These are phyloP conservation scores for Euglossa dilemma DNA, from an alignment of 1,140 invertebrate species.

Conservation along the genomic window DNA sequence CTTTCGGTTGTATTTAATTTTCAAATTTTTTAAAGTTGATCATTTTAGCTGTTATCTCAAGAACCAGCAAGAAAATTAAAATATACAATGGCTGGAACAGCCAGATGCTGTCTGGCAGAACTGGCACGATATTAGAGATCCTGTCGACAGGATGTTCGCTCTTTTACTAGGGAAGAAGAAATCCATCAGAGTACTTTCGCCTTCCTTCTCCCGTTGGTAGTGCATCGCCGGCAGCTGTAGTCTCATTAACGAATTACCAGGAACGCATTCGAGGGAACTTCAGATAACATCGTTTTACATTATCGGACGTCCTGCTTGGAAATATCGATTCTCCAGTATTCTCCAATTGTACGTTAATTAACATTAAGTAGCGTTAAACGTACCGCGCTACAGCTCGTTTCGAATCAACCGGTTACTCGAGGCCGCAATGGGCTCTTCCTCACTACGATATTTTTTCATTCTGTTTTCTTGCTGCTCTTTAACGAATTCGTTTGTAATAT, in stretches of 20 bases:
- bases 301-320: slow-evolving; percentile 17
- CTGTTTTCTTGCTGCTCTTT: no score
- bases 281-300: slow-evolving; percentile 43
- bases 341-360: slow-evolving; percentile 8
- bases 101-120: not conserved
- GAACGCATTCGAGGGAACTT: slow-evolving; percentile 18
- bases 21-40: no score
- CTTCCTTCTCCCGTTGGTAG: slow-evolving; percentile 29
- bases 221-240: not conserved
- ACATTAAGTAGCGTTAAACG: not conserved
- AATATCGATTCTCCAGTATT: not conserved
- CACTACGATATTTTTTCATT: no score
- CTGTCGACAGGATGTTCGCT: slow-evolving; percentile 24
- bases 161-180: slow-evolving; percentile 47
- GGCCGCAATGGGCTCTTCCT: no score
- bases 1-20: no score
- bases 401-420: not conserved
- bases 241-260: slow-evolving; percentile 46
- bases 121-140: slow-evolving; percentile 31
- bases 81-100: not conserved
- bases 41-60: not conserved
- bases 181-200: slow-evolving; percentile 38
- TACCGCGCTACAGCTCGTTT: not conserved
- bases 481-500: no score
- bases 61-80: not conserved